Evolutionary conservation across 2,113 vertebrate genomes (phyloP).

Genomic region (Notarius quadriscutis): DNA sequence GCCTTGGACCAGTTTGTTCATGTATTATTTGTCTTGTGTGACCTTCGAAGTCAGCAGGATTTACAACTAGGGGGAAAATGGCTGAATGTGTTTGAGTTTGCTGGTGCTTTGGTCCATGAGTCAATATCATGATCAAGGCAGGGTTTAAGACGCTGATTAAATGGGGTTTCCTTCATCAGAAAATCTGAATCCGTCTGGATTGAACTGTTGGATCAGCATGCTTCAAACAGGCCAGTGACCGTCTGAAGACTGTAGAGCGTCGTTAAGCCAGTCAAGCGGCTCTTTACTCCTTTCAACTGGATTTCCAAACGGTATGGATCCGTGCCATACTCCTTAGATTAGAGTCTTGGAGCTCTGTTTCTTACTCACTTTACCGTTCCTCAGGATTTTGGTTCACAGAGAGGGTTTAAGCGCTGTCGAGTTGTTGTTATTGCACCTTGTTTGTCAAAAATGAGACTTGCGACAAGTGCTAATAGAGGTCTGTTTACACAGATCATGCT

Average conservation of each 20-base stretch:
- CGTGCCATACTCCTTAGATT: background rate
- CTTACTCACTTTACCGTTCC: background rate
- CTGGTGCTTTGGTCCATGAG: background rate
- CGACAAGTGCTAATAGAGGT: background rate
- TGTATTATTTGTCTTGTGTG: constrained; percentile 48
- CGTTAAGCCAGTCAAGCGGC: background rate
- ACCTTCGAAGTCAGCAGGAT: constrained; percentile 26
- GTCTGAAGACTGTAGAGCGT: background rate
- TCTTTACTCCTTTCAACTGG: background rate
- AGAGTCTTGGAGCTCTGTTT: background rate
- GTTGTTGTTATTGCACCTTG: background rate
- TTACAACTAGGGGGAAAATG: background rate
- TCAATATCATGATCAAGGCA: background rate
- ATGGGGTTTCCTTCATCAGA: background rate
- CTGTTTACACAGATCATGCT: background rate
- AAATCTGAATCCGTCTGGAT: background rate
- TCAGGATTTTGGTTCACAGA: background rate
- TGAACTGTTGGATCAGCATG: background rate
- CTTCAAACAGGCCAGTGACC: background rate
- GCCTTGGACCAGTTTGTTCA: constrained; percentile 2
- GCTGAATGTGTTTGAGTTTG: constrained; percentile 14
- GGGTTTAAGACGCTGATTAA: background rate
- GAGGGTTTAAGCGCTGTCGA: background rate
- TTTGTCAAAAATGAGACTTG: background rate
- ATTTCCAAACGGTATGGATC: background rate